These are phyloP conservation scores for Rhea pennata DNA, from an alignment of 2,113 vertebrate species.

Conservation along the genomic window DNA sequence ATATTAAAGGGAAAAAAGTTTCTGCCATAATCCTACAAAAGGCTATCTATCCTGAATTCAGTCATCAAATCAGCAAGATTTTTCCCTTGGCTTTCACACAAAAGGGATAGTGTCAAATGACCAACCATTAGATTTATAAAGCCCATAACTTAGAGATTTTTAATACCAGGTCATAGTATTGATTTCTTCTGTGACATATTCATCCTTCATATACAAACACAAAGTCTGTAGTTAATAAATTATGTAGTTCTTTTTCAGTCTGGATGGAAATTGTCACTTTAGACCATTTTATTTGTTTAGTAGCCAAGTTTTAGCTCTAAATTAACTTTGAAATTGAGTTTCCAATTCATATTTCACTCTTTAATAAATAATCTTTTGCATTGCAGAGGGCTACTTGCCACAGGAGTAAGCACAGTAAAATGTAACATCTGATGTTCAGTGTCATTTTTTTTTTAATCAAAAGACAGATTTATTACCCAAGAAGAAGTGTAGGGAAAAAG, in stretches of 20 bases:
- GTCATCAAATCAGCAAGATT: background rate
- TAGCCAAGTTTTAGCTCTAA: background rate
- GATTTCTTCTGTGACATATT: background rate
- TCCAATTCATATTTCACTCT: background rate
- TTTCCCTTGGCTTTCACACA: background rate
- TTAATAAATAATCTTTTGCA: background rate
- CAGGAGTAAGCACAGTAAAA: background rate
- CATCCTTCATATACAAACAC: background rate
- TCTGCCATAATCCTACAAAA: background rate
- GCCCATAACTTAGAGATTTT: too few relatives aligned
- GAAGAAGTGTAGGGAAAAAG: background rate
- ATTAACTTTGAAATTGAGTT: background rate
- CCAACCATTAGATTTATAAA: background rate
- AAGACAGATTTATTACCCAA: background rate
- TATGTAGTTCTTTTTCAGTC: background rate
- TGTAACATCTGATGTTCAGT: fast-evolving
- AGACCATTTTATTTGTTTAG: background rate
- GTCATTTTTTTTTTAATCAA: background rate
- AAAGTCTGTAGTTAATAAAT: background rate
- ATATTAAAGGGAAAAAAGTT: background rate
- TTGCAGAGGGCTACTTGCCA: background rate
- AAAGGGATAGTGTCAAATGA: background rate
- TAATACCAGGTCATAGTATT: background rate
- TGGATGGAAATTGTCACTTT: background rate
- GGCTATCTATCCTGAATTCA: background rate